Evolutionary conservation across 2,113 vertebrate genomes (phyloP).

Genomic region (Catharus minimus): DNA sequence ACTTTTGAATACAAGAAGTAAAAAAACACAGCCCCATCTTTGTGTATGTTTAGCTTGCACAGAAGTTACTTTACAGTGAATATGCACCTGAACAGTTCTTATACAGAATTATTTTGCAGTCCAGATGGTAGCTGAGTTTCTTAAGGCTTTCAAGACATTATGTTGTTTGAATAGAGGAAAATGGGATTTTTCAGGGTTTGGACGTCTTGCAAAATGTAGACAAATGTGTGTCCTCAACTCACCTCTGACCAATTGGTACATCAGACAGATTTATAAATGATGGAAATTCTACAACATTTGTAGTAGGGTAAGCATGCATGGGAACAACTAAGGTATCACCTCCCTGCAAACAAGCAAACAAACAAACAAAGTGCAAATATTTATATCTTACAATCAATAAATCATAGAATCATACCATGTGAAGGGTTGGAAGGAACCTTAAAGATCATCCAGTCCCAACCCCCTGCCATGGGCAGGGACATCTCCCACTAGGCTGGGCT

Average conservation of each 20-base stretch:
- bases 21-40: background rate
- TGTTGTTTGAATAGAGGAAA: background rate
- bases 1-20: background rate
- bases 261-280: conserved; percentile 82
- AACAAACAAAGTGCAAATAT: background rate
- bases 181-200: background rate
- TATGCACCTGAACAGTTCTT: background rate
- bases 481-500: background rate
- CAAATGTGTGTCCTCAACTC: conserved; percentile 31
- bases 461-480: background rate
- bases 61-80: background rate
- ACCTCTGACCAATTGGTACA: conserved; percentile 87
- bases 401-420: background rate
- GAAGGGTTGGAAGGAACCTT: background rate
- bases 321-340: conserved; percentile 89
- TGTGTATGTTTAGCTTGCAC: background rate
- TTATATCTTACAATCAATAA: background rate
- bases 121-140: background rate
- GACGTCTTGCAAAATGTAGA: background rate
- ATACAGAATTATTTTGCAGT: background rate
- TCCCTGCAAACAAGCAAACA: conserved; percentile 72
- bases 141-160: background rate
- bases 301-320: conserved; percentile 88
- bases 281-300: conserved; percentile 86
- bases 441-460: background rate